Base-by-base conservation (phyloP, 2,113 vertebrate species). In the Galbula dea region DNA sequence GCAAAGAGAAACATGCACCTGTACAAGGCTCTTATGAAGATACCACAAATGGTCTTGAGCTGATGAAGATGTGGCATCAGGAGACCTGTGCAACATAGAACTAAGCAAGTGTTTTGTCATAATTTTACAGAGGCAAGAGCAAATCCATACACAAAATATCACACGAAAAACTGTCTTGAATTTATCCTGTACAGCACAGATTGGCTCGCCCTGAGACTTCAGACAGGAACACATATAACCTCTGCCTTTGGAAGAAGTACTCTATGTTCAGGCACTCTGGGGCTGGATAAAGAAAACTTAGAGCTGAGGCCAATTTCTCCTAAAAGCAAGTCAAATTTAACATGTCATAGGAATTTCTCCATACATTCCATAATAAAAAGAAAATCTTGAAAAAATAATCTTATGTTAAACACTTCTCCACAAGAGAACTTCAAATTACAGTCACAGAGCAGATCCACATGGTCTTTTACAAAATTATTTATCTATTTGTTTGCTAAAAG, bases 141-240 rank as follows among this genome's bases (percentile, higher is more conserved):
- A 87, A 85, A 83, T 67, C 21, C 37, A 55, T 13, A 78, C 20
- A 55, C 61, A 94, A 92, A 90, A 88, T 72, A 91, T 61, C 24
- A 77, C 24, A 77, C 24, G 27, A 92, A 94, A 93, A 93, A 48
- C 30, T 66, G 52, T 58, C 63, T 66, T 92, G 43, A 68, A 73
- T 91, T 94, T 89, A 73, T 85, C 87, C 51, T 83, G 55, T 73
- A 62, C 27, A 63, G 84, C 80, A n/a, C 21, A 87, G 74, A 93
- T 55, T 82, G 89, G 71, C 68, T 85, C 84, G 89, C 59, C 24
- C 29, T 54, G 85, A 68, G 22, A 65, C 62, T 92, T 94, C 78
- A 94, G 91, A 94, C 82, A 93, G 81, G 91, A 95, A 95, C 95
- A 95, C 91, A 95, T 89, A 96, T 58, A 93, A 83, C 27, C 32